phyloP scores from a whole-genome alignment of 2,888 invertebrate species.

The Ellobium chinense region DNA sequence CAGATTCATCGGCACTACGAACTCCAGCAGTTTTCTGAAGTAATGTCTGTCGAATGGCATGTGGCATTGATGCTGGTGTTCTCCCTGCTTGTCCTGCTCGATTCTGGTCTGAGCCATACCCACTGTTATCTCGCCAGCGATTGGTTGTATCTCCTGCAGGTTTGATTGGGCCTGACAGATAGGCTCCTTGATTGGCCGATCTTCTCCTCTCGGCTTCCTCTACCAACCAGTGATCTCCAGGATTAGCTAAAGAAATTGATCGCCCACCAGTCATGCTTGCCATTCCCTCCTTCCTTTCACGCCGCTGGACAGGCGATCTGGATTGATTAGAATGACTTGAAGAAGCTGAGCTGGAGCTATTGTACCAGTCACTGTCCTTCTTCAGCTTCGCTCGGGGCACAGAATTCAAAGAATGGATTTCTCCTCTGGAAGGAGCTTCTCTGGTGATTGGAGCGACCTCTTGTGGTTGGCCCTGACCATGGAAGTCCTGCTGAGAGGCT shows the following conservation, averaged over 20 bases:
- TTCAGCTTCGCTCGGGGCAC: slow-evolving; percentile 67
- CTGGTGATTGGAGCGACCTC: slow-evolving; percentile 46
- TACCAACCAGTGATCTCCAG: slow-evolving; percentile 90
- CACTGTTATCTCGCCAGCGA: slow-evolving; percentile 56
- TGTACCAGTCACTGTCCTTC: slow-evolving; percentile 56
- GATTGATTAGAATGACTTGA: neutral
- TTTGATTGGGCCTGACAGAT: slow-evolving; percentile 56
- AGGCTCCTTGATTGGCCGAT: slow-evolving; percentile 49
- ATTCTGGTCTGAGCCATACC: slow-evolving; percentile 43
- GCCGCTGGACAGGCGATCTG: neutral
- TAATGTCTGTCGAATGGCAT: slow-evolving; percentile 54
- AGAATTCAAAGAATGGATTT: slow-evolving; percentile 68
- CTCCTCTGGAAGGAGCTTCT: slow-evolving; percentile 60
- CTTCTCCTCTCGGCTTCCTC: slow-evolving; percentile 94
- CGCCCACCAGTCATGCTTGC: neutral
- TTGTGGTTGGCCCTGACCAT: neutral
- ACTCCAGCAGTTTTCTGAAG: slow-evolving; percentile 55
- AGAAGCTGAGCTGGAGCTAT: slow-evolving; percentile 14
- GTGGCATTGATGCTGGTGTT: slow-evolving; percentile 49
- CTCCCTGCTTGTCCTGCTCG: slow-evolving; percentile 3
- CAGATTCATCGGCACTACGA: slow-evolving; percentile 35
- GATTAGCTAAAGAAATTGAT: slow-evolving; percentile 55
- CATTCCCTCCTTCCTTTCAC: neutral
- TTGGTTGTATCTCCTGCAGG: slow-evolving; percentile 61
- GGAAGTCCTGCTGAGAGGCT: slow-evolving; percentile 1